These are phyloP conservation scores for Phyllostomus discolor DNA, from an alignment of 2,113 vertebrate species.

Conservation along the genomic window DNA sequence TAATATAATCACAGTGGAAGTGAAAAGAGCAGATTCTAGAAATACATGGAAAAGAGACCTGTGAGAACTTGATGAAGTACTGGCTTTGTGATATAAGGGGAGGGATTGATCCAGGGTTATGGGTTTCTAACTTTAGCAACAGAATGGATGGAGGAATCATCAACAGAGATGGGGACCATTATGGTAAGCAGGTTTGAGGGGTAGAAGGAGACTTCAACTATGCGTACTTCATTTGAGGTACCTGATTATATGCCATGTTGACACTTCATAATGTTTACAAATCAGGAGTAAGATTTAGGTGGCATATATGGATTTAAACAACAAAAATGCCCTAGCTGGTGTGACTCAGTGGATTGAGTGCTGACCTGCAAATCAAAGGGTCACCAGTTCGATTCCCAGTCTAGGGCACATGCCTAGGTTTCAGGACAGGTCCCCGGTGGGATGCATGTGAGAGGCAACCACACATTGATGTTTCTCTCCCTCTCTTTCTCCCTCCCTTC, in stretches of 20 bases:
- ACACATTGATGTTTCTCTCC: too few species aligned
- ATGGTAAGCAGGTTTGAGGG: rapidly evolving
- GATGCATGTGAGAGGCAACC: too few species aligned
- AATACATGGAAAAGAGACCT: not conserved
- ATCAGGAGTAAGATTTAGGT: not conserved
- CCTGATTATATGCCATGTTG: not conserved
- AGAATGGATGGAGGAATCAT: not conserved
- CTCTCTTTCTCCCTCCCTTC: too few species aligned
- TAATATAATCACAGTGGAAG: not conserved
- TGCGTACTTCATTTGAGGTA: not conserved
- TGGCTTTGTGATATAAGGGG: not conserved
- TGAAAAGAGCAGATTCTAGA: not conserved
- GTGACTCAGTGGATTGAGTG: too few species aligned
- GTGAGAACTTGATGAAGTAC: not conserved
- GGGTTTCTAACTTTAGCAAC: not conserved
- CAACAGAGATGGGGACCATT: not conserved
- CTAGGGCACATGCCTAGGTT: too few species aligned
- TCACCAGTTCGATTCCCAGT: too few species aligned
- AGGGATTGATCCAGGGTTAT: not conserved
- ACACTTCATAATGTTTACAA: not conserved
- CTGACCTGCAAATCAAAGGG: too few species aligned
- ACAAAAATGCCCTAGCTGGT: not conserved
- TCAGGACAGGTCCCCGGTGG: too few species aligned
- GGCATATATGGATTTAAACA: not conserved
- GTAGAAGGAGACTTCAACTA: not conserved